phyloP scores from a whole-genome alignment of 2,888 invertebrate genomes.

The Cremastinae sp. region DNA sequence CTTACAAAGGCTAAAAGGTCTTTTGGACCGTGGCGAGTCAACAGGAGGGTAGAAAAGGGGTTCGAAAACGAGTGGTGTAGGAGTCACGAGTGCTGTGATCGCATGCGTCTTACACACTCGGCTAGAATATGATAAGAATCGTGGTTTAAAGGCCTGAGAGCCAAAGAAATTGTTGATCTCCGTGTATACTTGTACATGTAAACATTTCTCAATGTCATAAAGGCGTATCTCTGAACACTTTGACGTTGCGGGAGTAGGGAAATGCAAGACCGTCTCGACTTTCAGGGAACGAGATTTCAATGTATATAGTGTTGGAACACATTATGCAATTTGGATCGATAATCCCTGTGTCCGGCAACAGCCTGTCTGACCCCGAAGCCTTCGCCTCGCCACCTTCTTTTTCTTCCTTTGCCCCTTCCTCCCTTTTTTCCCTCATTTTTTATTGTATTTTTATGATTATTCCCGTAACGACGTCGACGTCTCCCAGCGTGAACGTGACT shows the following conservation, averaged over 20 bases:
- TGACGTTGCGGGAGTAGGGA: not conserved
- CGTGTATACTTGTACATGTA: conserved; percentile 7
- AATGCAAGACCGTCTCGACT: conserved; percentile 24
- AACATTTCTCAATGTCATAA: not conserved
- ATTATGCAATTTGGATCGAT: conserved; percentile 60
- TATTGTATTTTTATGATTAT: conserved; percentile 24
- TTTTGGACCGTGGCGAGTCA: not conserved
- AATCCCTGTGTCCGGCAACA: conserved; percentile 58
- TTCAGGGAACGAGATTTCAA: conserved; percentile 9
- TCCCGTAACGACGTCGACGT: conserved; percentile 9
- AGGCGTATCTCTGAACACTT: not conserved
- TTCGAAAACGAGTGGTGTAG: conserved; percentile 24
- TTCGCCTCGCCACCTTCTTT: conserved; percentile 22
- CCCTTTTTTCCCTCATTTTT: conserved; percentile 12
- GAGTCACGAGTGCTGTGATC: conserved; percentile 60
- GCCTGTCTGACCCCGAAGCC: conserved; percentile 50
- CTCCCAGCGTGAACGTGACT: conserved; percentile 43
- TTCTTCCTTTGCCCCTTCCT: conserved; percentile 29
- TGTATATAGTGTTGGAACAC: not conserved
- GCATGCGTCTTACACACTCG: conserved; percentile 69
- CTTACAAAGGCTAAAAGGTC: conserved; percentile 8
- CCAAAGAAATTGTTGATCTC: conserved; percentile 67
- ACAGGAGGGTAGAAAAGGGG: conserved; percentile 10
- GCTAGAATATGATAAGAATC: conserved; percentile 71
- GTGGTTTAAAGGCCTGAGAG: conserved; percentile 64